Evolutionary conservation across 2,888 invertebrate species (phyloP).

Genomic region (Tipula vernalis): DNA sequence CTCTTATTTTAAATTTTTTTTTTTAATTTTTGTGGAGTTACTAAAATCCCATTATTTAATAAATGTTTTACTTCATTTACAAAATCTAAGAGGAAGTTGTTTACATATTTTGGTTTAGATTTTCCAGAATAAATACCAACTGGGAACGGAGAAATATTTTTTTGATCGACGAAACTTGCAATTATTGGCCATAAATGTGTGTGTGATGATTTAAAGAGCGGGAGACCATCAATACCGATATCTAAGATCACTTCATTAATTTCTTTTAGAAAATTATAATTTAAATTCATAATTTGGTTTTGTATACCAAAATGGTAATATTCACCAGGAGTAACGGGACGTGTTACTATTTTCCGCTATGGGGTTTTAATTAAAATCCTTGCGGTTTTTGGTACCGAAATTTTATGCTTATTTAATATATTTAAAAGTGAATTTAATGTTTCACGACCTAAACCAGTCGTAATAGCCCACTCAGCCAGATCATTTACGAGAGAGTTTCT

Average conservation of each 20-base stretch:
- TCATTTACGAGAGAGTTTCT: too few relatives aligned
- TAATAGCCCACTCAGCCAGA: too few relatives aligned
- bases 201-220: neutral
- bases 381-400: neutral
- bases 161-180: neutral
- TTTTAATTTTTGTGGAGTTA: neutral
- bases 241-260: neutral
- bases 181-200: neutral
- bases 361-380: neutral
- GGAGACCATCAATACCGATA: neutral
- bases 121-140: neutral
- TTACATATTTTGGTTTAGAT: neutral
- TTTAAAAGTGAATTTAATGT: neutral
- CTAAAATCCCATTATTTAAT: neutral
- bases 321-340: neutral
- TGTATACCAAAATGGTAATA: neutral
- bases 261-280: neutral
- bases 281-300: neutral
- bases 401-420: neutral
- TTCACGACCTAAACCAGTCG: neutral
- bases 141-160: neutral
- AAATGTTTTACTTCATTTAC: neutral
- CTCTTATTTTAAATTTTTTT: neutral
- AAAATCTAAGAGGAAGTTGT: neutral
- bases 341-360: neutral